Conservation (phyloP, 1,140 invertebrate species). For the Calliopsis andreniformis region DNA sequence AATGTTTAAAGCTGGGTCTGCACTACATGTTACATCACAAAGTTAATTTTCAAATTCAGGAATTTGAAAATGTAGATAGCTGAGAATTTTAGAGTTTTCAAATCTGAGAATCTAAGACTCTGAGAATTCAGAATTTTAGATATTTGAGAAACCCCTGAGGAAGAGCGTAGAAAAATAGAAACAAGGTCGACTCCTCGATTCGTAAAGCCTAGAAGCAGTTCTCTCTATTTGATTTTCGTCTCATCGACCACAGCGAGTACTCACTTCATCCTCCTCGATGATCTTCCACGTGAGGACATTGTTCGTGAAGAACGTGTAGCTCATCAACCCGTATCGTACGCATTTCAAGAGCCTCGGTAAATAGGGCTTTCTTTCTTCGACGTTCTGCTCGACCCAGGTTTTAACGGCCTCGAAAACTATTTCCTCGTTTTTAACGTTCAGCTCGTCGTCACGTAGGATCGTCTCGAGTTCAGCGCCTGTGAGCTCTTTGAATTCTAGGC, state of each 20-base stretch:
- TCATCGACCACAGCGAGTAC: constrained; percentile 66
- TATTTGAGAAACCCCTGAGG: too few species aligned
- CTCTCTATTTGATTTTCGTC: background rate
- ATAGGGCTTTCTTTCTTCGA: constrained; percentile 79
- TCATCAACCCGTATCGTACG: constrained; percentile 86
- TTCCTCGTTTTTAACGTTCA: constrained; percentile 88
- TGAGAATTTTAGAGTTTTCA: too few species aligned
- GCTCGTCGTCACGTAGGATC: constrained; percentile 88
- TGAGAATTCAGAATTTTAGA: too few species aligned
- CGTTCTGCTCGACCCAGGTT: constrained; percentile 84
- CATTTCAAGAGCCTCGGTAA: constrained; percentile 84
- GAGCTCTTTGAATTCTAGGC: constrained; percentile 87
- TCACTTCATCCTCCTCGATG: constrained; percentile 82
- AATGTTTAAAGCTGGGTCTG: too few species aligned
- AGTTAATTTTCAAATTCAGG: too few species aligned
- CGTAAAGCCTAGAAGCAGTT: too few species aligned
- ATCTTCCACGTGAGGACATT: constrained; percentile 83
- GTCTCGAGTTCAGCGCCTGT: constrained; percentile 85
- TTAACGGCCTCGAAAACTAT: constrained; percentile 86
- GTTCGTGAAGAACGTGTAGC: constrained; percentile 84
- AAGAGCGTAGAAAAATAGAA: too few species aligned
- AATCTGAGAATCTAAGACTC: too few species aligned
- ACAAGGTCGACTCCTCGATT: too few species aligned
- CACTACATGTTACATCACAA: too few species aligned
- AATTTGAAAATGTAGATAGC: too few species aligned